These are phyloP conservation scores for Lepus europaeus DNA, from an alignment of 2,113 vertebrate genomes.

Conservation along the genomic window DNA sequence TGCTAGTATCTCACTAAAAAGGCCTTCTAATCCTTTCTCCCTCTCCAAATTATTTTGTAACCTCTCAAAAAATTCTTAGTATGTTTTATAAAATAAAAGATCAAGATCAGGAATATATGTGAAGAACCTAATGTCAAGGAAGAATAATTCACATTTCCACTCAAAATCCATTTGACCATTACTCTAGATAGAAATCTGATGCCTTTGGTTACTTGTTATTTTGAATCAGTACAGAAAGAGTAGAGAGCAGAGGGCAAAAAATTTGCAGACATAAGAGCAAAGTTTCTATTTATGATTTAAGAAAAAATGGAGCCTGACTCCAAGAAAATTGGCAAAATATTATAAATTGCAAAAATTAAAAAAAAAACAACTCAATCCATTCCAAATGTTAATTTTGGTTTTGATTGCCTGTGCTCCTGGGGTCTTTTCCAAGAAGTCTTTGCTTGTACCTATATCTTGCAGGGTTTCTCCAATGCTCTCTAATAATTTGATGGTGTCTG, in stretches of 20 bases:
- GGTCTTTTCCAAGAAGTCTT: too few relatives aligned
- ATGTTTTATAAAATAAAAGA: neutral
- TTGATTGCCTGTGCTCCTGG: too few relatives aligned
- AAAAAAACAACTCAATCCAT: neutral
- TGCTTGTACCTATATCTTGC: too few relatives aligned
- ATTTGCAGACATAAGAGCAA: neutral
- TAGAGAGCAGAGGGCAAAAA: neutral
- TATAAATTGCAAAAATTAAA: neutral
- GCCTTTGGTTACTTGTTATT: neutral
- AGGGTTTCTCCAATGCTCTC: too few relatives aligned
- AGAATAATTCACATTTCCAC: neutral
- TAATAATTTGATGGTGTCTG: too few relatives aligned
- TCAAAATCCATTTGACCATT: neutral
- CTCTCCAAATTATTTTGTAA: neutral
- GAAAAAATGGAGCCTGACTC: neutral
- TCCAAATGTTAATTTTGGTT: too few relatives aligned
- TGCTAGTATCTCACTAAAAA: too few relatives aligned
- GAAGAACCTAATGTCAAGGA: neutral
- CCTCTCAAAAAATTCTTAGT: neutral
- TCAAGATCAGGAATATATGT: neutral
- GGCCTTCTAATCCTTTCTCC: too few relatives aligned
- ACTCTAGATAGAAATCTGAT: neutral
- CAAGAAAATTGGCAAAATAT: neutral
- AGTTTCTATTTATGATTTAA: neutral
- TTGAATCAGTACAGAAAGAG: neutral